These are phyloP conservation scores for Leucoraja ocellata DNA, from an alignment of 2,797 vertebrate species.

Conservation along the genomic window DNA sequence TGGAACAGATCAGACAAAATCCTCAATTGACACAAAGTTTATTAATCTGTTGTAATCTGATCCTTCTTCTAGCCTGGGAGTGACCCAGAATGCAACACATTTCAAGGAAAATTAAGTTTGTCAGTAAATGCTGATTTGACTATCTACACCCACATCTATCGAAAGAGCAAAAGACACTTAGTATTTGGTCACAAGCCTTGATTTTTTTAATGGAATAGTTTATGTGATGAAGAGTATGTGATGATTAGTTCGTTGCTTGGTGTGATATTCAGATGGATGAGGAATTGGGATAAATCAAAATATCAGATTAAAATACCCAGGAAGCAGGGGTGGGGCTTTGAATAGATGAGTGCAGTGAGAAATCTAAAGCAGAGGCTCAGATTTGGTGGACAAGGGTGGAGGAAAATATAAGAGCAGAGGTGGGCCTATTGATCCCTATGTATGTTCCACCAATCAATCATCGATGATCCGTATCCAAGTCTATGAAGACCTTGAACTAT, in stretches of 20 bases:
- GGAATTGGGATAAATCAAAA: not conserved
- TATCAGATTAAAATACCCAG: too few species aligned
- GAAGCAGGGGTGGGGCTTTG: too few species aligned
- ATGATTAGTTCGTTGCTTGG: not conserved
- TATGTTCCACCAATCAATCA: not conserved
- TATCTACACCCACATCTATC: too few species aligned
- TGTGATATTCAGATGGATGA: not conserved
- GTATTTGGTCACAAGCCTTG: too few species aligned
- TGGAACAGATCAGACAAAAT: not conserved
- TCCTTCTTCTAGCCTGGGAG: too few species aligned
- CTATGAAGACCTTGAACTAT: not conserved
- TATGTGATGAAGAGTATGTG: not conserved
- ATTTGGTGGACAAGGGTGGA: not conserved
- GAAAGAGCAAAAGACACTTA: too few species aligned
- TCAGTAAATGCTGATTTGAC: too few species aligned
- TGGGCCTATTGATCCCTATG: not conserved
- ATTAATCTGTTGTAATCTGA: not conserved
- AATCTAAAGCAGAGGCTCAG: not conserved
- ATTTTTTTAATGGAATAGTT: not conserved
- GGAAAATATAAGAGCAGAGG: not conserved
- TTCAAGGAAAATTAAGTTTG: too few species aligned
- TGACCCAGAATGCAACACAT: too few species aligned
- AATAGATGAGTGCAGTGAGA: too few species aligned
- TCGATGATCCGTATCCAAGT: not conserved
- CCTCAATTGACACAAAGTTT: not conserved